phyloP scores from a whole-genome alignment of 1,140 invertebrate species.

The Pseudomyrmex concolor region DNA sequence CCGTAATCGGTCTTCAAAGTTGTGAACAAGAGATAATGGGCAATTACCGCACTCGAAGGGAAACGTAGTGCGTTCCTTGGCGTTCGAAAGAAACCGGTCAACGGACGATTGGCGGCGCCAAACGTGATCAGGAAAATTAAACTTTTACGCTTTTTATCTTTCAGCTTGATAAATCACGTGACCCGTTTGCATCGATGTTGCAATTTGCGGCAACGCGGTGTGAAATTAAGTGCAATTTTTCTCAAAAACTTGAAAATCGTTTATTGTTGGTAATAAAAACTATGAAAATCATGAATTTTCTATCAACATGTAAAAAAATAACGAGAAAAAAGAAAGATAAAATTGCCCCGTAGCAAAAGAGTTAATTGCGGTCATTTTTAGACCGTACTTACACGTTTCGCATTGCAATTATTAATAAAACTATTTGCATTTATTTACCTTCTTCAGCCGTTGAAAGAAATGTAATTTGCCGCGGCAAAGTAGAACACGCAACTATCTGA shows the following conservation, averaged over 20 bases:
- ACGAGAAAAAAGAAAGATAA: too few species aligned
- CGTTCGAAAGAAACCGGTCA: conserved; percentile 50
- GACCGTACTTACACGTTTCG: not conserved
- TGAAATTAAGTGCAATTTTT: too few species aligned
- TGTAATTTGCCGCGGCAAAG: conserved; percentile 2
- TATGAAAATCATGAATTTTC: too few species aligned
- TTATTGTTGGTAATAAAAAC: too few species aligned
- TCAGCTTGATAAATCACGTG: conserved; percentile 16
- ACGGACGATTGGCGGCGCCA: conserved; percentile 1
- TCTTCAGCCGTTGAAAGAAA: conserved; percentile 10
- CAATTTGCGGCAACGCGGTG: too few species aligned
- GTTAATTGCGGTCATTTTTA: not conserved
- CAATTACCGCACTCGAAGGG: conserved; percentile 36
- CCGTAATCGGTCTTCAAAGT: conserved; percentile 28
- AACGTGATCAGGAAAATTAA: conserved; percentile 43
- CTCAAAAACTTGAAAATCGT: too few species aligned
- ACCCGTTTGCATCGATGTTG: not conserved
- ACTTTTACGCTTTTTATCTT: not conserved
- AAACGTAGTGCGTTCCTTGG: conserved; percentile 25
- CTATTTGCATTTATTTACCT: conserved; percentile 5
- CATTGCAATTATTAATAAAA: conserved; percentile 38
- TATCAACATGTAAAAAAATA: too few species aligned
- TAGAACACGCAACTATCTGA: conserved; percentile 23
- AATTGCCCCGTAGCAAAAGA: not conserved
- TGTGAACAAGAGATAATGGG: conserved; percentile 46